Conservation (phyloP, 2,888 invertebrate genomes). For the Agrilus cyanescens region DNA sequence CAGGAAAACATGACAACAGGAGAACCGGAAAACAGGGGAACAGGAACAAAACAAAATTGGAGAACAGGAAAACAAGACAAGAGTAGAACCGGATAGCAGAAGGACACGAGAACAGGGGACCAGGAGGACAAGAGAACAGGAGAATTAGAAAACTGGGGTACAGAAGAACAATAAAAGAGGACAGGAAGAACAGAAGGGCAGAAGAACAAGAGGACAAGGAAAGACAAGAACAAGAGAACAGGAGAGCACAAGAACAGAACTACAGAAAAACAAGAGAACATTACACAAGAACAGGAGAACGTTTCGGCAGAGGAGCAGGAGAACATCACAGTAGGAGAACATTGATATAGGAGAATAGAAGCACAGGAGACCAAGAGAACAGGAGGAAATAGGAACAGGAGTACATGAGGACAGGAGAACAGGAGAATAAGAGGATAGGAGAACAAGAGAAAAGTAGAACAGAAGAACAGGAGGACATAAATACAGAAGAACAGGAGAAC, state of each 20-base stretch:
- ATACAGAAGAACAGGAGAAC: too few species aligned
- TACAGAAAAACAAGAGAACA: neutral
- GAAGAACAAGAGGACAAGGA: neutral
- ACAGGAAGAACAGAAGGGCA: neutral
- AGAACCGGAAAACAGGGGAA: constrained; percentile 2
- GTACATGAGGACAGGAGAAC: too few species aligned
- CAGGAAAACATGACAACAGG: constrained; percentile 8
- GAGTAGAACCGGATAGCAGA: constrained; percentile 3
- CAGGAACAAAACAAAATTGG: constrained; percentile 4
- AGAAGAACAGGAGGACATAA: too few species aligned
- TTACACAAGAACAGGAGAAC: neutral
- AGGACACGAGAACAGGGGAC: constrained; percentile 2
- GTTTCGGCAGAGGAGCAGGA: neutral
- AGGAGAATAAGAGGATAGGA: too few species aligned
- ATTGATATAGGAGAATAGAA: neutral
- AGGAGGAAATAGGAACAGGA: neutral
- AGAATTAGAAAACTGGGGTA: neutral
- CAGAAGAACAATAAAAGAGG: neutral
- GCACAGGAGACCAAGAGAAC: neutral
- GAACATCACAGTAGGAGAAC: neutral
- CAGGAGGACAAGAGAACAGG: neutral
- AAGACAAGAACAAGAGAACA: neutral
- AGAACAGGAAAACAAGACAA: constrained; percentile 3
- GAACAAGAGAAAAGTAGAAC: too few species aligned
- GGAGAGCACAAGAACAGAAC: neutral